Evolutionary conservation across 2,113 vertebrate species (phyloP).

Genomic region (Machaerirhynchus nigripectus): DNA sequence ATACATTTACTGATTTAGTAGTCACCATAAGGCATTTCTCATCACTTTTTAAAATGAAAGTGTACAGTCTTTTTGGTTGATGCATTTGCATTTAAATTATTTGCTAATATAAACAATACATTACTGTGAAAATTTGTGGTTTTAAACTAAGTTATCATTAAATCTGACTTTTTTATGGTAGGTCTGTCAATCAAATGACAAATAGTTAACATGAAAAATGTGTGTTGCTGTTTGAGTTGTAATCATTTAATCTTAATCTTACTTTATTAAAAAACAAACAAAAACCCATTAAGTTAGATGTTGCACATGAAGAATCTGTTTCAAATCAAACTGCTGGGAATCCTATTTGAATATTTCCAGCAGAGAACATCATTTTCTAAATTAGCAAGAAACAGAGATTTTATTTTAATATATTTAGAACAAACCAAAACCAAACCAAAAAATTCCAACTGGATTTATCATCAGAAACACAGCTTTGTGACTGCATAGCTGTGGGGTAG

Average conservation of each 20-base stretch:
- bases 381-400: not conserved
- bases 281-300: not conserved
- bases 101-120: not conserved
- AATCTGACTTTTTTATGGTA: not conserved
- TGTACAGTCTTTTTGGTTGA: not conserved
- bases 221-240: not conserved
- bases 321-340: not conserved
- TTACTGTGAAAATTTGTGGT: not conserved
- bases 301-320: not conserved
- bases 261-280: not conserved
- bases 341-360: constrained; percentile 31
- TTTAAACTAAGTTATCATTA: not conserved
- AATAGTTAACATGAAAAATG: not conserved
- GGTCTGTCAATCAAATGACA: not conserved
- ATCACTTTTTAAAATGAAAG: not conserved
- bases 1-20: not conserved
- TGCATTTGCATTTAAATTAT: constrained; percentile 18
- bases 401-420: not conserved
- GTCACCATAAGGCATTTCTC: not conserved
- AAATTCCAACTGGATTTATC: constrained; percentile 10
- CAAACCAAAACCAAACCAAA: not conserved
- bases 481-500: not conserved
- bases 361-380: constrained; percentile 34
- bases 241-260: not conserved
- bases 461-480: not conserved